phyloP scores from a whole-genome alignment of 2,797 vertebrate species.

The Balearica regulorum region DNA sequence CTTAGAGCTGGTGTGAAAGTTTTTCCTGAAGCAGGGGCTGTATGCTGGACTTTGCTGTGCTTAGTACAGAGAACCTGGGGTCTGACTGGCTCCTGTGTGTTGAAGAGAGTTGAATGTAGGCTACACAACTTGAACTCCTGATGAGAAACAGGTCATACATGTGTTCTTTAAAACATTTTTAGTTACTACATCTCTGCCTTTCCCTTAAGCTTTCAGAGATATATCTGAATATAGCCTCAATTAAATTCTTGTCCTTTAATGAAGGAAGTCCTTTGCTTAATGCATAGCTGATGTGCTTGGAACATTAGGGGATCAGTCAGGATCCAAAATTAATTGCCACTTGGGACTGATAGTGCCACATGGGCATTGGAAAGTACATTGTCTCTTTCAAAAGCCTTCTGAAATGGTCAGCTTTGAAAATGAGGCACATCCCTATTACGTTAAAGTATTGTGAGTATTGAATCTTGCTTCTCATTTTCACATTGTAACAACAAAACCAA shows the following conservation, averaged over 20 bases:
- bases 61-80: not conserved
- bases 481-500: not conserved
- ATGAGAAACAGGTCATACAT: not conserved
- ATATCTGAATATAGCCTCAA: conserved; percentile 17
- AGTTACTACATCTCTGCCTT: not conserved
- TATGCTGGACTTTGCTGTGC: not conserved
- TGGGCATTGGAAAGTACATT: not conserved
- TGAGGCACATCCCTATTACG: not conserved
- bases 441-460: not conserved
- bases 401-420: not conserved
- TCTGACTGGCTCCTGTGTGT: not conserved
- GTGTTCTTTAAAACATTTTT: not conserved
- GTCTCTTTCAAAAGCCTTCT: conserved; percentile 32
- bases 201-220: conserved; percentile 23
- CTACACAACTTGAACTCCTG: not conserved
- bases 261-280: conserved; percentile 23
- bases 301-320: not conserved
- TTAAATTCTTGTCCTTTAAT: conserved; percentile 46
- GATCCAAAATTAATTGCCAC: conserved; percentile 51
- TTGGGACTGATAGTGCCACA: not conserved
- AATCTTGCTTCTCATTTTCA: not conserved
- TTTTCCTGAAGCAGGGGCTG: not conserved
- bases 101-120: not conserved
- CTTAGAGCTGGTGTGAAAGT: not conserved
- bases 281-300: not conserved